Evolutionary conservation across 2,888 invertebrate genomes (phyloP), one percentile per base, ranked within the genome.

Genomic region (Eumerus sabulonum): DNA sequence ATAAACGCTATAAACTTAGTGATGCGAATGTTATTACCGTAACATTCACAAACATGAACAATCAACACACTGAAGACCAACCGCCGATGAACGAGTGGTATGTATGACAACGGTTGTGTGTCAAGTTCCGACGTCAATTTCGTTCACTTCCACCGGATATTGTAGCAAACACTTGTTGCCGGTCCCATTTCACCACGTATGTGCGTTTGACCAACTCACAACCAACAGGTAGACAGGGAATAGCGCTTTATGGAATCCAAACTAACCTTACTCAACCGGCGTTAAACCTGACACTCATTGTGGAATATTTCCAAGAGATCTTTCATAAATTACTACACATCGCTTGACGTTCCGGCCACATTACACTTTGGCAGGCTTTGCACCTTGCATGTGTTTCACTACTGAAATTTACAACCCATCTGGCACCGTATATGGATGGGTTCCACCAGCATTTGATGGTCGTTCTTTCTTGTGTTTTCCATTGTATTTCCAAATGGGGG

Each of bases 311-410:
- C 27, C 27, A 42, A 47, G 11, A 63, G 57, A 62, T 68, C 63
- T 53, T 76, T 77, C 77, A 77, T 77, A 77, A 77, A 77, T 77
- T 68, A 77, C 73, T 17, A 36, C 57, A 67, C 57, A 67, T 57
- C 66, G 60, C 18, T n/a, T 27, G 47, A 19, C 7, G 56, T 64
- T 44, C 56, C 51, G 50, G 47, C 42, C n/a, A 53, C 59, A 38
- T 53, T 64, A n/a, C n/a, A n/a, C n/a, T n/a, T n/a, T n/a, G n/a
- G n/a, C 59, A 59, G 64, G 50, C 44, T 60, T 62, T 36, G 13
- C 9, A 7, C 27, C 27, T 2, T 27, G 27, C 27, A 27, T 27
- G 27, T 27, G 16, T 60, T 71, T 50, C 66, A 66, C 13, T 60
- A 47, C 51, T 70, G 16, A 53, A 64, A 76, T 76, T 76, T 76